A percentile compares a stretch with the other conserved stretches of the same genome.
phyloP scores from a whole-genome alignment of 2,888 invertebrate species.

The Diaphora mendica region DNA sequence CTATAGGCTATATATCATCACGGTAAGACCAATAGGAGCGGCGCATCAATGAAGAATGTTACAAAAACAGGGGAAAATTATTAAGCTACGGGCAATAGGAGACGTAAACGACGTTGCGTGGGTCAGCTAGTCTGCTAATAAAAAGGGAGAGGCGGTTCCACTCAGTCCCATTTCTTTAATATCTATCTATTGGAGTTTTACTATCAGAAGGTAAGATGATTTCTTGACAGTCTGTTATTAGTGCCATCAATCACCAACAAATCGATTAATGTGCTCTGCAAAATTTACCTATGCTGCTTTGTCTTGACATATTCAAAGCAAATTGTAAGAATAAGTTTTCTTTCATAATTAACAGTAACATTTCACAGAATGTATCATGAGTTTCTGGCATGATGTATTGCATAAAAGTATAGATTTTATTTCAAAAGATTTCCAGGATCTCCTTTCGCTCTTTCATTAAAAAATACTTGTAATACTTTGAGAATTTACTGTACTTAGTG shows the following conservation, averaged over 20 bases:
- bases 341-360: not conserved
- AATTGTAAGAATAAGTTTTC: conserved; percentile 2
- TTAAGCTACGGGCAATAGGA: no score
- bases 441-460: conserved; percentile 43
- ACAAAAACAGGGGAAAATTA: no score
- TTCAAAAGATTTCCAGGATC: conserved; percentile 24
- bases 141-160: not conserved
- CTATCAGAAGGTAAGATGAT: conserved; percentile 10
- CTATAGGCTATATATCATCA: no score
- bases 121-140: not conserved
- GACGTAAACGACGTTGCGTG: no score
- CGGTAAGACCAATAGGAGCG: no score
- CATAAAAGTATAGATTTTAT: conserved; percentile 2
- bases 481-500: conserved; percentile 68
- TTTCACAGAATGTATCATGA: not conserved
- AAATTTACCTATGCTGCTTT: not conserved
- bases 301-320: conserved; percentile 11
- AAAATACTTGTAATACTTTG: conserved; percentile 53
- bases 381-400: conserved; percentile 1
- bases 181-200: conserved; percentile 12
- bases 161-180: not conserved
- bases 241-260: conserved; percentile 16
- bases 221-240: conserved; percentile 15
- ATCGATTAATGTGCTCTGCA: conserved; percentile 17
- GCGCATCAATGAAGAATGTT: no score